Percentiles rank a stretch among this genome's conserved stretches.
Conservation (phyloP, 1,140 invertebrate genomes). For the Pentalonia nigronervosa region DNA sequence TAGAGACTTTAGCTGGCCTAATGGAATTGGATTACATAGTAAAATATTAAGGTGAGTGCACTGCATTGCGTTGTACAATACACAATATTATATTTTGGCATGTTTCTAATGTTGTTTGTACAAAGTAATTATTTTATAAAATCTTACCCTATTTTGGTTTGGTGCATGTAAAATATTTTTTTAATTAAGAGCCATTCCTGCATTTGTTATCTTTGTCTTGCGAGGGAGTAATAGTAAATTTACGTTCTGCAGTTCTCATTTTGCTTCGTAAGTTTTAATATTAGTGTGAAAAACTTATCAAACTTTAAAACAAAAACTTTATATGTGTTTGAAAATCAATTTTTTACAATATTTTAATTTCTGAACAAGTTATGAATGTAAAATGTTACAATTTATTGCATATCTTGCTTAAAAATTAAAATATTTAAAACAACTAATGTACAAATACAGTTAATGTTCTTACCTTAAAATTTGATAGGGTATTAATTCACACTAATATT, state of each 20-base stretch:
- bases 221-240: neutral
- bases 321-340: neutral
- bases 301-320: neutral
- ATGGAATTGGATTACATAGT: slow-evolving; percentile 56
- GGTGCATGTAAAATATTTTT: slow-evolving; percentile 24
- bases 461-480: neutral
- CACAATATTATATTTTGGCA: slow-evolving; percentile 53
- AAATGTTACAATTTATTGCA: neutral
- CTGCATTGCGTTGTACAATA: slow-evolving; percentile 56
- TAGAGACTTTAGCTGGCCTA: slow-evolving; percentile 55
- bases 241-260: neutral
- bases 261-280: neutral
- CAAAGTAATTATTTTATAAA: slow-evolving; percentile 17
- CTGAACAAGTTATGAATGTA: neutral
- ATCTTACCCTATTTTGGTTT: slow-evolving; percentile 31
- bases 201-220: neutral
- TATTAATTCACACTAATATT: neutral
- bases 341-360: neutral
- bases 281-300: neutral
- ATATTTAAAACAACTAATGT: neutral
- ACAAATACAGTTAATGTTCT: neutral
- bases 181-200: neutral
- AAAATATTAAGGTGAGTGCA: slow-evolving; percentile 57
- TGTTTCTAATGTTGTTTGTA: slow-evolving; percentile 31
- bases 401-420: neutral